Evolutionary conservation across 2,797 vertebrate genomes (phyloP).

Genomic region (Amniataba percoides): DNA sequence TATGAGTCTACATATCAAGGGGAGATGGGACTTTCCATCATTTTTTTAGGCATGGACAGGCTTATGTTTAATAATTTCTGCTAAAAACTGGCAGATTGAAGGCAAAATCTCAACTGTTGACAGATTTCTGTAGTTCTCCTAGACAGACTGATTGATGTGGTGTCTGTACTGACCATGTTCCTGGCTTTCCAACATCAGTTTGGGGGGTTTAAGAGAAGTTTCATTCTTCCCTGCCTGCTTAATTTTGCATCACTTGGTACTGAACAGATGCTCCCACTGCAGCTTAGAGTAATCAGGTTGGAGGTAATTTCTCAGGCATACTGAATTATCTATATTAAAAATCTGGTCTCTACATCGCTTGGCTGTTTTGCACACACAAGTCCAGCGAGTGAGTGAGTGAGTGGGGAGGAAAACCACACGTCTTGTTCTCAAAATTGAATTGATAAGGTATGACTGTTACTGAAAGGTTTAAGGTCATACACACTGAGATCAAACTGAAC

Average conservation of each 20-base stretch:
- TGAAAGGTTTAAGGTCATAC: not conserved
- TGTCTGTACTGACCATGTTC: not conserved
- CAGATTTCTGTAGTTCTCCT: conserved; percentile 5
- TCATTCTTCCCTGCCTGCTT: not conserved
- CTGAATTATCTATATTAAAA: conserved; percentile 38
- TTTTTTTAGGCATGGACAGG: conserved; percentile 20
- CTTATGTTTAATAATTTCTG: conserved; percentile 34
- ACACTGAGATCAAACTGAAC: conserved; percentile 1
- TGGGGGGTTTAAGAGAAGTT: conserved; percentile 10
- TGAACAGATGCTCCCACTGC: conserved; percentile 7
- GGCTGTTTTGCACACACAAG: conserved; percentile 1
- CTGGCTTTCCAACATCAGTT: not conserved
- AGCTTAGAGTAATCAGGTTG: not conserved
- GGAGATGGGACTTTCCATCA: conserved; percentile 46
- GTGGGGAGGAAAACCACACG: not conserved
- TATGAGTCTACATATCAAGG: conserved; percentile 42
- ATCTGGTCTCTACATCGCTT: conserved; percentile 10
- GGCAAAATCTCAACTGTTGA: conserved; percentile 20
- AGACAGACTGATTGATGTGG: not conserved
- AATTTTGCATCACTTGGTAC: conserved; percentile 16
- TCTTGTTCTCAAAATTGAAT: not conserved
- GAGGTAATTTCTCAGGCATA: conserved; percentile 10
- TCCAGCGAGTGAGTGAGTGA: not conserved
- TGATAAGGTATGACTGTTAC: not conserved
- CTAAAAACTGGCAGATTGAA: conserved; percentile 43